Conservation (phyloP, 2,113 vertebrate species). For the Ardeotis arabs region DNA sequence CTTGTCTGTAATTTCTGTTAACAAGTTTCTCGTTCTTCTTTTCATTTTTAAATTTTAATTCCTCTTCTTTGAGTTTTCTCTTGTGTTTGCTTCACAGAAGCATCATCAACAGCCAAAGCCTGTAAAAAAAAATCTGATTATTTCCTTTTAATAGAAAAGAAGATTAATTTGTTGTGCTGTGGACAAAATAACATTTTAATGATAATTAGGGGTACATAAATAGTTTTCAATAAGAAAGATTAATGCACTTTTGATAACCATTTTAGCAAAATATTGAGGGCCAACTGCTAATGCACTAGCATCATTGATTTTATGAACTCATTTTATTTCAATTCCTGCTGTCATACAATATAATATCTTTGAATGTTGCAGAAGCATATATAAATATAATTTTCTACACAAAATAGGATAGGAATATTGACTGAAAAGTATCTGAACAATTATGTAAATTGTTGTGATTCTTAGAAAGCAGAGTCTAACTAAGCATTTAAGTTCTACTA, state of each 20-base stretch:
- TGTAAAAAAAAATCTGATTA: background rate
- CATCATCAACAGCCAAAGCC: background rate
- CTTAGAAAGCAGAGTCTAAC: conserved; percentile 15
- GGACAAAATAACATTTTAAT: conserved; percentile 47
- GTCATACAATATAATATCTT: background rate
- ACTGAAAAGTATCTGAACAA: background rate
- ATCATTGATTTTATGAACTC: conserved; percentile 42
- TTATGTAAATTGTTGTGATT: conserved; percentile 39
- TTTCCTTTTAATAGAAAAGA: conserved; percentile 28
- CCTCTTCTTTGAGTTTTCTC: background rate
- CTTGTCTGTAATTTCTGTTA: background rate
- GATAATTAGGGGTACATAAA: conserved; percentile 12
- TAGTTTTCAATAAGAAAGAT: conserved; percentile 17
- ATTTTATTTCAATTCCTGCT: conserved; percentile 20
- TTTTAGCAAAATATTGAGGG: conserved; percentile 37
- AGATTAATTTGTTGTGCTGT: conserved; percentile 32
- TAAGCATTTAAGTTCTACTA: conserved; percentile 29
- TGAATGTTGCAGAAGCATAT: background rate
- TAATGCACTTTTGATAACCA: background rate
- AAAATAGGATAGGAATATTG: background rate
- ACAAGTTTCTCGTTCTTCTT: background rate
- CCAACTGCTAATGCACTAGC: background rate
- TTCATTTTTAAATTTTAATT: background rate
- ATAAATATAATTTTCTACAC: background rate
- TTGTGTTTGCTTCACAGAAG: conserved; percentile 2